Percentiles rank a stretch among this genome's conserved stretches.
Conservation (phyloP, 1,140 invertebrate genomes). For the Chironomus striatipennis region DNA sequence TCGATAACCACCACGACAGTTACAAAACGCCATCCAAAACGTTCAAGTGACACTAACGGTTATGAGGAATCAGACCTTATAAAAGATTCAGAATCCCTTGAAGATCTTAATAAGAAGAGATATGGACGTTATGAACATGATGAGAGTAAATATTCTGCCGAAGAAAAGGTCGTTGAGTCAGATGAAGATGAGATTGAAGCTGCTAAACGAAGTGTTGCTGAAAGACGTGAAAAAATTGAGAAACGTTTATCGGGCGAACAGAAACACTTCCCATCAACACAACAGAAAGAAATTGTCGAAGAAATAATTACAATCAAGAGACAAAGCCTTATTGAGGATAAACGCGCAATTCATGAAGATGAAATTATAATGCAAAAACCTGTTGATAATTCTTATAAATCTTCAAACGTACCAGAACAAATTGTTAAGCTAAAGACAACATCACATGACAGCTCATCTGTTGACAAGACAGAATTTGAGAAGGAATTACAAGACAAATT, state of each 20-base stretch:
- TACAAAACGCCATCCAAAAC: constrained; percentile 28
- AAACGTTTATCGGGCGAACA: constrained; percentile 54
- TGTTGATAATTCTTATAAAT: constrained; percentile 40
- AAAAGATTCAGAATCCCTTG: constrained; percentile 59
- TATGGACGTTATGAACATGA: constrained; percentile 42
- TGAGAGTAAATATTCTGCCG: constrained; percentile 61
- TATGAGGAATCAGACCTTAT: constrained; percentile 63
- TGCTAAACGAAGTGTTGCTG: constrained; percentile 55
- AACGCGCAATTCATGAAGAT: constrained; percentile 47
- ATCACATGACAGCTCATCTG: constrained; percentile 35
- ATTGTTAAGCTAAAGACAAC: constrained; percentile 40
- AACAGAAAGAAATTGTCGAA: constrained; percentile 56
- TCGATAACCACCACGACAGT: background rate
- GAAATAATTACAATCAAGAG: constrained; percentile 61
- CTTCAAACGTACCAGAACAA: constrained; percentile 36
- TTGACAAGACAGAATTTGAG: constrained; percentile 39
- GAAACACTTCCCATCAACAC: constrained; percentile 54
- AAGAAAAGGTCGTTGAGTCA: constrained; percentile 56
- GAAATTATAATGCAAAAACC: constrained; percentile 41
- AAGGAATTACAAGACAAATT: constrained; percentile 39
- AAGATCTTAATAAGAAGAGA: constrained; percentile 42
- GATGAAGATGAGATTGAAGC: constrained; percentile 49
- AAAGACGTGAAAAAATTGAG: constrained; percentile 59
- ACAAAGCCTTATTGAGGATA: constrained; percentile 51
- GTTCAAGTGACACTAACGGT: constrained; percentile 33